Evolutionary conservation across 2,797 vertebrate genomes (phyloP), one percentile per base, ranked within the genome.

Genomic region (Paedocypris micromegethes): DNA sequence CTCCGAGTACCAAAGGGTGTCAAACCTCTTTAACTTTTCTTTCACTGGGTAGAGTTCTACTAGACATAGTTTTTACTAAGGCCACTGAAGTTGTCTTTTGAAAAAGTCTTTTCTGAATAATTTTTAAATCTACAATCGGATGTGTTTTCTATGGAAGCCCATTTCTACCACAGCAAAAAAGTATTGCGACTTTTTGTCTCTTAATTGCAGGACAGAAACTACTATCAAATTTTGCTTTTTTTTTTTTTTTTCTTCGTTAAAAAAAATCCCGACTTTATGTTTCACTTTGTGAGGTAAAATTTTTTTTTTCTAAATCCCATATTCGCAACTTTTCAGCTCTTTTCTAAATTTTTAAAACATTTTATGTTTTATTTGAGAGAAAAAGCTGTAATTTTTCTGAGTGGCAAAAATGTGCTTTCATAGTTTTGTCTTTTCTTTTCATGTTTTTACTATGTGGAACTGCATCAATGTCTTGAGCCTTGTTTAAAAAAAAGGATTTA

Each of bases 391-490:
- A 23, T 23, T 23, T 23, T 23, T 23, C 23, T 23, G 23, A 23
- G 23, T 23, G 23, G 23, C 23, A 23, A 1, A 23, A 23, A 23
- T 23, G 23, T 23, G 23, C 23, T 23, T 23, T 23, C 23, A 23
- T 23, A 23, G 23, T 23, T 23, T 23, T 23, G 23, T 23, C 23
- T 23, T 23, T 23, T 23, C 54, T 68, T 58, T 52, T 45, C 47
- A 69, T 74, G 72, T 66, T 78, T 68, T 78, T 68, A 65, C 50
- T 51, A 77, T 85, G 87, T 85, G 88, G 90, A 89, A 88, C 86
- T 86, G 87, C 88, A 88, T 90, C 83, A 78, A 84, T 67, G 41
- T 81, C 84, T 86, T 85, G 74, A 88, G 80, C 79, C 80, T 86
- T 85, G 84, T 89, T 23, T 1, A 23, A 23, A 23, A 23, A 81